Evolutionary conservation across 2,888 invertebrate genomes (phyloP), one percentile per base, ranked within the genome.

Genomic region (Lasioglossum villosulum): DNA sequence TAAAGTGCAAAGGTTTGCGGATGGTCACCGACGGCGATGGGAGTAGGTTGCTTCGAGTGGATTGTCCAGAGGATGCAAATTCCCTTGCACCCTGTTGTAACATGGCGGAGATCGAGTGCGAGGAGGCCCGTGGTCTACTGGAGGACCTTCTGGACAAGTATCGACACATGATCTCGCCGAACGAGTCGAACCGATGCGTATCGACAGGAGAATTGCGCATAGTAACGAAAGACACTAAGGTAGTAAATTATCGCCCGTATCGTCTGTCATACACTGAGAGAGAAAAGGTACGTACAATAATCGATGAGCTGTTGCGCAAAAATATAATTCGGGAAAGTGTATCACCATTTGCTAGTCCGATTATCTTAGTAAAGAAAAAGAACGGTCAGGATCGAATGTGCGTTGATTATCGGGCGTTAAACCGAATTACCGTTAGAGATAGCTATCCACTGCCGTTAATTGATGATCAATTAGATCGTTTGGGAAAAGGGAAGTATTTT

Each of bases 351-450:
- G 48, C 72, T 1, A 48, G 48, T 2, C 48, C 48, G 5, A 30
- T 48, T 30, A 34, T 72, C 0, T 6, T 45, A 30, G 27, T 72
- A 3, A n/a, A 2, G 14, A 72, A 72, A 42, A 27, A n/a, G n/a
- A 72, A 72, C 27, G 30, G 75, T 16, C n/a, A n/a, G 5, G 27
- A 23, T 42, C 75, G 75, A 4, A 39, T 75, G 42, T 75, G 75
- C 5, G 63, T 75, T 6, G 63, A 75, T 42, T 75, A 8, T 39
- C 66, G 75, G 10, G 63, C 30, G 4, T 19, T 66, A 2, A 75
- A 75, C 12, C 63, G n/a, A 30, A 75, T 75, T 4, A 75, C 66
- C 1, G 6, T 30, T 6, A 59, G 39, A 6, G 75, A 75, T 59
- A 1, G 39, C 0, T 75, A 39, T 14, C 75, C 39, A 12, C 2